A percentile compares a stretch with the other conserved stretches of the same genome.
Evolutionary conservation across 2,797 vertebrate species (phyloP).

Genomic region (Momotus momota): DNA sequence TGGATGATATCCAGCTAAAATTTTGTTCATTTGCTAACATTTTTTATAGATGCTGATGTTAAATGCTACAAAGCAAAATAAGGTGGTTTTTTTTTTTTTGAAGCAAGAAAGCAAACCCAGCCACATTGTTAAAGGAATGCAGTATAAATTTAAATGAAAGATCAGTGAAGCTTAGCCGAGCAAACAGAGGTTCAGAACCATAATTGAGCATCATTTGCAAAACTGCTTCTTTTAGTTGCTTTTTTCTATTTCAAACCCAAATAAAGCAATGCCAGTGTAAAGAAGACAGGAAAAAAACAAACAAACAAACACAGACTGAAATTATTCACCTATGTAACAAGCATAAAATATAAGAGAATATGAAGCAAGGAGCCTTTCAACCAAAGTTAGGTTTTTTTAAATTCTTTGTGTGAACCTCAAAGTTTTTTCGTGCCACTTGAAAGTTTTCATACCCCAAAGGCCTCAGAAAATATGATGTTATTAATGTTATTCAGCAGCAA

Average conservation of each 20-base stretch:
- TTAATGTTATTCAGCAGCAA: neutral
- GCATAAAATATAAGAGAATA: neutral
- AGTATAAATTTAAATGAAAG: neutral
- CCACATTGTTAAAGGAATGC: neutral
- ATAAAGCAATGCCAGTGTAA: neutral
- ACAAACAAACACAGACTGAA: neutral
- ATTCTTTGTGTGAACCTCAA: neutral
- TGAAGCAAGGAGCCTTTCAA: neutral
- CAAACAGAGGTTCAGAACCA: neutral
- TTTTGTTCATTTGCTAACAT: slow-evolving; percentile 4
- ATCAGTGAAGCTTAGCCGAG: neutral
- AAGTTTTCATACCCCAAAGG: slow-evolving; percentile 1
- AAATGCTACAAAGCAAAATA: neutral
- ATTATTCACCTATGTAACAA: slow-evolving; percentile 2
- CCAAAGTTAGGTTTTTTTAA: neutral
- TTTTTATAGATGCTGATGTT: slow-evolving; percentile 25
- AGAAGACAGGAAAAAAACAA: neutral
- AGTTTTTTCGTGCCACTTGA: neutral
- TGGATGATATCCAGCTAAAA: slow-evolving; percentile 3
- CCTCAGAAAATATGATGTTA: neutral
- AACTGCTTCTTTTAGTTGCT: slow-evolving; percentile 5
- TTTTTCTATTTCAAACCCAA: slow-evolving; percentile 21
- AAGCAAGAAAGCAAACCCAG: neutral
- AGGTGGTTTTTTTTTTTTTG: too few relatives aligned
- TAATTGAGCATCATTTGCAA: slow-evolving; percentile 23